Conservation (phyloP, 1,140 invertebrate species). For the Saxidomus purpurata region DNA sequence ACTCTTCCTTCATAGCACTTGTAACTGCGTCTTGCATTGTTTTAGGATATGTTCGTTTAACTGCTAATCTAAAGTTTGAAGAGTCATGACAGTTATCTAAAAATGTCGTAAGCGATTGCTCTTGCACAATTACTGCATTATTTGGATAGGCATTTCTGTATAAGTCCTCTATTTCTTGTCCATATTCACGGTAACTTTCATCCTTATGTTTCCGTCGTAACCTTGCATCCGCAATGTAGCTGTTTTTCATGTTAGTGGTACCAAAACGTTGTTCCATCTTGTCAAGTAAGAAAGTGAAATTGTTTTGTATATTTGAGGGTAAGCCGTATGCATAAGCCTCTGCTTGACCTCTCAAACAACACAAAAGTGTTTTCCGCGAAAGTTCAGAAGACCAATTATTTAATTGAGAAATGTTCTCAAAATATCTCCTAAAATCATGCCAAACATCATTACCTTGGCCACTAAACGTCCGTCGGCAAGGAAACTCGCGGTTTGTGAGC, state of each 20-base stretch:
- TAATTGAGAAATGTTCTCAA: conserved; percentile 58
- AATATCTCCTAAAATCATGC: conserved; percentile 62
- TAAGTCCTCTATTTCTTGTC: conserved; percentile 62
- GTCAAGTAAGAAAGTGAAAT: conserved; percentile 46
- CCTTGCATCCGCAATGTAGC: too few relatives aligned
- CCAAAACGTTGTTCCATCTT: conserved; percentile 69
- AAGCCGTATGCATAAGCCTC: conserved; percentile 65
- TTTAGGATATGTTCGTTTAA: conserved; percentile 62
- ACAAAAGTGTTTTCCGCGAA: too few relatives aligned
- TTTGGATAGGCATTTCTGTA: conserved; percentile 64
- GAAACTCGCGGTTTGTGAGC: conserved; percentile 43
- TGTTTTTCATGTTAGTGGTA: too few relatives aligned
- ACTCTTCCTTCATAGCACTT: conserved; percentile 68
- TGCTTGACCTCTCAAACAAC: conserved; percentile 63
- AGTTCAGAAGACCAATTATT: too few relatives aligned
- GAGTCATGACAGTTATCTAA: conserved; percentile 66
- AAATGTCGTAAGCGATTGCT: conserved; percentile 56
- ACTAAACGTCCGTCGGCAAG: conserved; percentile 56
- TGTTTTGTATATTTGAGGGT: too few relatives aligned
- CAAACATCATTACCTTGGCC: conserved; percentile 45
- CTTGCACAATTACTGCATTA: conserved; percentile 60
- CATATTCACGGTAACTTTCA: conserved; percentile 65
- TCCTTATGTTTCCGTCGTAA: conserved; percentile 40
- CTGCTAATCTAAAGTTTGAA: conserved; percentile 63
- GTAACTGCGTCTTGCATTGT: conserved; percentile 49